These are phyloP conservation scores for Psilopogon haemacephalus DNA, from an alignment of 2,113 vertebrate genomes.

Conservation along the genomic window DNA sequence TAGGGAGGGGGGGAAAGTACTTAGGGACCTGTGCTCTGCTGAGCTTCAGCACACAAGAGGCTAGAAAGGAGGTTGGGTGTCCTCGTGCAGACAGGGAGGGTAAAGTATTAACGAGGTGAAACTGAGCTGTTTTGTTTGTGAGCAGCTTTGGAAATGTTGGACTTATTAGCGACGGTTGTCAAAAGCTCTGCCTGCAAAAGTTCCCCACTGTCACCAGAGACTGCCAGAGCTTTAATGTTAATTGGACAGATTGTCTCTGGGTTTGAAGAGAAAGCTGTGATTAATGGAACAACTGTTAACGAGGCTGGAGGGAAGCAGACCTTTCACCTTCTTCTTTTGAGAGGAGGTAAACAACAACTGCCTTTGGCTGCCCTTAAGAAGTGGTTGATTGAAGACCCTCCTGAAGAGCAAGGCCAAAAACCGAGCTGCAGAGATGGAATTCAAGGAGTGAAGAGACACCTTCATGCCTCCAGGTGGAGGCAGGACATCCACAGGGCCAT, in stretches of 20 bases:
- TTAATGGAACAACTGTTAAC: constrained; percentile 76
- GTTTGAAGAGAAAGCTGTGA: constrained; percentile 78
- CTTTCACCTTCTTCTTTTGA: constrained; percentile 44
- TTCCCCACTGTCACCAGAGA: background rate
- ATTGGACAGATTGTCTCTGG: constrained; percentile 80
- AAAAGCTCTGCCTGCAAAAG: constrained; percentile 62
- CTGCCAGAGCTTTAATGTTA: constrained; percentile 77
- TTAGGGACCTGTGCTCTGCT: background rate
- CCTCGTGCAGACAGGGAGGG: background rate
- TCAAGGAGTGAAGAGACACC: background rate
- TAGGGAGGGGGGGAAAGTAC: background rate
- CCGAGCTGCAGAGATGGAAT: background rate
- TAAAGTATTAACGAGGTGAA: background rate
- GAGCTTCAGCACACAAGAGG: background rate
- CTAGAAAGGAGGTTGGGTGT: background rate
- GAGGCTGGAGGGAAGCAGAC: constrained; percentile 52
- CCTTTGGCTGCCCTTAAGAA: background rate
- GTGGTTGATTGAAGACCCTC: background rate
- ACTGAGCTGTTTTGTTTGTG: constrained; percentile 38
- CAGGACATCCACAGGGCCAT: background rate
- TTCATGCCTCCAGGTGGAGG: background rate
- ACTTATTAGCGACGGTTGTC: constrained; percentile 63
- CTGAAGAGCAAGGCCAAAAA: background rate
- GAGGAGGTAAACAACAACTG: constrained; percentile 32
- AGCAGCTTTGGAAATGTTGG: constrained; percentile 53